Evolutionary conservation across 2,797 vertebrate genomes (phyloP).

Genomic region (Cyprinella venusta): DNA sequence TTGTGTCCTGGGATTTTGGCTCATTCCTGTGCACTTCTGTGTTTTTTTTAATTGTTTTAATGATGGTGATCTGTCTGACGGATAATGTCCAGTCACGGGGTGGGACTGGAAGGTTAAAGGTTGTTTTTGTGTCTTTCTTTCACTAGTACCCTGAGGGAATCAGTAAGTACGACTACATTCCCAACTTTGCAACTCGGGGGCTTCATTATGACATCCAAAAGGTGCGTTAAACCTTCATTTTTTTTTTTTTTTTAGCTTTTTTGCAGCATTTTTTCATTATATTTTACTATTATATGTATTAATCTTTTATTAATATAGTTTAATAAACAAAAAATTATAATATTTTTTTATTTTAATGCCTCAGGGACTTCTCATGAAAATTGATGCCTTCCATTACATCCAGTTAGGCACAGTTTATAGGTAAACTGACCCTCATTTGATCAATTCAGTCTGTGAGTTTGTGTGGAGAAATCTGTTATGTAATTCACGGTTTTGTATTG

Average conservation of each 20-base stretch:
- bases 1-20: neutral
- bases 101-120: constrained; percentile 23
- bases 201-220: constrained; percentile 90
- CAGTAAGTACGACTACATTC: constrained; percentile 81
- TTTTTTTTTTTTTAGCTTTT: neutral
- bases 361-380: constrained; percentile 87
- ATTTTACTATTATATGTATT: neutral
- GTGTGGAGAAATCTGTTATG: neutral
- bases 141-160: constrained; percentile 83
- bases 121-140: constrained; percentile 29
- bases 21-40: neutral
- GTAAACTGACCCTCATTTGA: constrained; percentile 64
- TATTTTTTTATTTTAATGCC: neutral
- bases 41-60: neutral
- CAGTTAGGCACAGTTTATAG: constrained; percentile 85
- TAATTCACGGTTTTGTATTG: neutral
- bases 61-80: neutral
- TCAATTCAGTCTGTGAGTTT: neutral
- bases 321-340: too few relatives aligned
- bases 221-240: constrained; percentile 65
- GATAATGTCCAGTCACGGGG: neutral
- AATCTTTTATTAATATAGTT: neutral
- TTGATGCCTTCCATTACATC: constrained; percentile 89
- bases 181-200: constrained; percentile 83
- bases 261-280: neutral